phyloP scores from a whole-genome alignment of 2,797 vertebrate species.

The Trichosurus vulpecula region DNA sequence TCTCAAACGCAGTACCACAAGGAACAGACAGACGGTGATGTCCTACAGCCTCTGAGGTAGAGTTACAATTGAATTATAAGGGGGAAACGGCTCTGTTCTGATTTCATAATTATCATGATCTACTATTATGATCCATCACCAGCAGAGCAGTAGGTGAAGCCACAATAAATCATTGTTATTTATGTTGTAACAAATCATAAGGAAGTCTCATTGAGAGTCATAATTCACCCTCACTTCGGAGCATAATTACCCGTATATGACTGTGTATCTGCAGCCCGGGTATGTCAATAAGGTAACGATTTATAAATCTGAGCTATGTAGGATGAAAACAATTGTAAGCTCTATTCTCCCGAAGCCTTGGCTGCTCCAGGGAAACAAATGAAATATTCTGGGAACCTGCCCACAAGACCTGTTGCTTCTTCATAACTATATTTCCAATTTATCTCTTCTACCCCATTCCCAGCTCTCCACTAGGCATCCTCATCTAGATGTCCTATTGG shows the following conservation, averaged over 20 bases:
- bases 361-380: not conserved
- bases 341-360: not conserved
- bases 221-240: conserved; percentile 81
- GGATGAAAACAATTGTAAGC: conserved; percentile 70
- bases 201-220: conserved; percentile 78
- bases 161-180: conserved; percentile 85
- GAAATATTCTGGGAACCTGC: not conserved
- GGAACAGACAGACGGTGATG: conserved; percentile 74
- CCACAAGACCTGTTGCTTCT: not conserved
- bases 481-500: not conserved
- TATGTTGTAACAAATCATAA: conserved; percentile 83
- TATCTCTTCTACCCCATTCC: not conserved
- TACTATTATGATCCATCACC: conserved; percentile 85
- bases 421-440: not conserved
- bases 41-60: conserved; percentile 60
- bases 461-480: not conserved
- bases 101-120: conserved; percentile 85
- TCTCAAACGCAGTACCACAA: conserved; percentile 68
- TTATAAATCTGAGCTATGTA: conserved; percentile 68
- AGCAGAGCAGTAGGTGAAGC: conserved; percentile 79
- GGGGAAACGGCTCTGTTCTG: conserved; percentile 75
- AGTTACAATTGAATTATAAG: conserved; percentile 81
- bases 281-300: conserved; percentile 68
- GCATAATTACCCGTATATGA: conserved; percentile 79
- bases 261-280: conserved; percentile 74